These are phyloP conservation scores for Plecturocebus donacophilus DNA, from an alignment of 2,113 vertebrate genomes.

Conservation along the genomic window DNA sequence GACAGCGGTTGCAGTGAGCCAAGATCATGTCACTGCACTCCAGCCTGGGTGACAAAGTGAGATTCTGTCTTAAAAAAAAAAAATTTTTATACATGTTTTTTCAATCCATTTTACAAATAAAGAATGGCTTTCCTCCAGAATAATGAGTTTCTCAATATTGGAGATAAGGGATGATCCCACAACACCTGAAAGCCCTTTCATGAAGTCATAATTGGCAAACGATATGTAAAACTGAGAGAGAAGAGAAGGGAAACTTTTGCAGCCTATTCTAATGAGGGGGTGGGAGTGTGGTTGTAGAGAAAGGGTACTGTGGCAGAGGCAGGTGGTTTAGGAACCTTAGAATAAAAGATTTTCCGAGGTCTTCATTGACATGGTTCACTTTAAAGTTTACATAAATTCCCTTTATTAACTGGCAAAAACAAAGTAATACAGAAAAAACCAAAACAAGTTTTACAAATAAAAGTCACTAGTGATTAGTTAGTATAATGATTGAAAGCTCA, in stretches of 20 bases:
- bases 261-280: neutral
- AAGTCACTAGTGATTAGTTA: neutral
- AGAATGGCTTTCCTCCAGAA: neutral
- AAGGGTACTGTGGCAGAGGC: neutral
- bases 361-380: neutral
- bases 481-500: neutral
- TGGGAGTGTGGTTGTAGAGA: neutral
- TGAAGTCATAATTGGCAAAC: neutral
- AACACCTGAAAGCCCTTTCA: neutral
- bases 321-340: neutral
- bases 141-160: neutral
- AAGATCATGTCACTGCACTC: too few relatives aligned
- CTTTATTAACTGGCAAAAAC: neutral
- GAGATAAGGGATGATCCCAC: neutral
- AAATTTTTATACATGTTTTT: neutral
- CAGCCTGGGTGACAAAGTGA: too few relatives aligned
- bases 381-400: neutral
- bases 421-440: neutral
- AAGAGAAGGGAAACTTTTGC: neutral
- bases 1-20: too few relatives aligned
- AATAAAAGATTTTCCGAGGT: neutral
- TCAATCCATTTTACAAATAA: neutral
- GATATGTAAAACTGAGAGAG: neutral
- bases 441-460: neutral
- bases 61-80: too few relatives aligned